Conservation (phyloP, 2,113 vertebrate genomes). For the Pangasianodon gigas region DNA sequence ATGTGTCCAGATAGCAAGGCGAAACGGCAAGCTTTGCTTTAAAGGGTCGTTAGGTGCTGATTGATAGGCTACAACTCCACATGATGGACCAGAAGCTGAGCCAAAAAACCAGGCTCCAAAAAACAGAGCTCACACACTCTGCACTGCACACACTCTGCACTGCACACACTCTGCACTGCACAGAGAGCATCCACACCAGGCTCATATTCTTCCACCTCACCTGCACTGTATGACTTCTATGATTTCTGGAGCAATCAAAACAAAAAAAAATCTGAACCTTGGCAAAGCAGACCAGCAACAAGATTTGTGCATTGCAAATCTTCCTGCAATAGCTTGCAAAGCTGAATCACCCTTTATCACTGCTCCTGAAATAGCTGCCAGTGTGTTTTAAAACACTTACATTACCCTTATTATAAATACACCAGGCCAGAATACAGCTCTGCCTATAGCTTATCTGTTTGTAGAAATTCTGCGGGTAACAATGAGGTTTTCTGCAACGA, state of each 20-base stretch:
- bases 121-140: too few species aligned
- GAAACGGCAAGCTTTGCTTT: slow-evolving; percentile 23
- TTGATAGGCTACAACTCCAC: slow-evolving; percentile 24
- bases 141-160: background rate
- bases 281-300: background rate
- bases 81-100: slow-evolving; percentile 20
- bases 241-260: background rate
- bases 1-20: slow-evolving; percentile 80
- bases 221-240: background rate
- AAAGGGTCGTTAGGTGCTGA: slow-evolving; percentile 11
- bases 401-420: background rate
- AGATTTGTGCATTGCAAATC: background rate
- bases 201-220: background rate
- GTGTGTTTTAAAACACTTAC: background rate
- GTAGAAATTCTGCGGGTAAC: background rate
- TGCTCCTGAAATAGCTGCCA: background rate
- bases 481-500: background rate
- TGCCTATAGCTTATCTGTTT: background rate
- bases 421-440: background rate
- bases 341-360: background rate
- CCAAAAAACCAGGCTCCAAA: background rate
- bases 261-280: background rate
- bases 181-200: background rate
- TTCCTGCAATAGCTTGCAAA: background rate
- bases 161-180: background rate